A percentile compares a stretch with the other conserved stretches of the same genome.
These are phyloP conservation scores for Aphidius ervi DNA, from an alignment of 1,140 invertebrate genomes.

Conservation along the genomic window DNA sequence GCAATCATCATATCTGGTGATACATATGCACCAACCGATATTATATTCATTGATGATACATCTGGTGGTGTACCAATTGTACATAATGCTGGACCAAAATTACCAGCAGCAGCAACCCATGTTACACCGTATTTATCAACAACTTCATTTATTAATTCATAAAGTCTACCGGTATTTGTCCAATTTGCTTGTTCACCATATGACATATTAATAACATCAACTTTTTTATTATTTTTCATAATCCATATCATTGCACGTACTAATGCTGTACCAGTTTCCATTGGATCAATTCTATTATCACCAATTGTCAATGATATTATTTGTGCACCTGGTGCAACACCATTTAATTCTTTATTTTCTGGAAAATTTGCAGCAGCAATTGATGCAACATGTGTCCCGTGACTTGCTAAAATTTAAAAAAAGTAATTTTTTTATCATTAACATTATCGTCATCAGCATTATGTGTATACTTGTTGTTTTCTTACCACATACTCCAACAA, in stretches of 20 bases:
- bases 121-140: constrained; percentile 89
- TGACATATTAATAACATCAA: constrained; percentile 96
- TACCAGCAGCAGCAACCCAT: constrained; percentile 90
- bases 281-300: constrained; percentile 82
- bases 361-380: constrained; percentile 93
- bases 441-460: no score
- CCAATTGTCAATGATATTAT: constrained; percentile 90
- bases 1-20: constrained; percentile 96
- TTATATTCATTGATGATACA: constrained; percentile 74
- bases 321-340: constrained; percentile 94
- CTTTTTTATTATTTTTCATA: constrained; percentile 63
- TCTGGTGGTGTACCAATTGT: constrained; percentile 93
- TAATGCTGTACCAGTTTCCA: constrained; percentile 94
- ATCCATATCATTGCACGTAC: constrained; percentile 85
- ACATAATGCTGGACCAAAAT: constrained; percentile 88
- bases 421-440: no score
- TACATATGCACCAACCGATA: constrained; percentile 94
- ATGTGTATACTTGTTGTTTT: constrained; percentile 29
- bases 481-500: constrained; percentile 91
- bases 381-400: constrained; percentile 95
- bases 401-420: constrained; percentile 67
- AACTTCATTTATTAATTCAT: constrained; percentile 82
- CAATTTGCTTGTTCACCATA: constrained; percentile 94
- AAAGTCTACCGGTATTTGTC: constrained; percentile 80
- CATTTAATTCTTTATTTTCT: constrained; percentile 84